Evolutionary conservation across 1,140 invertebrate species (phyloP).

Genomic region (Coptotermes formosanus): DNA sequence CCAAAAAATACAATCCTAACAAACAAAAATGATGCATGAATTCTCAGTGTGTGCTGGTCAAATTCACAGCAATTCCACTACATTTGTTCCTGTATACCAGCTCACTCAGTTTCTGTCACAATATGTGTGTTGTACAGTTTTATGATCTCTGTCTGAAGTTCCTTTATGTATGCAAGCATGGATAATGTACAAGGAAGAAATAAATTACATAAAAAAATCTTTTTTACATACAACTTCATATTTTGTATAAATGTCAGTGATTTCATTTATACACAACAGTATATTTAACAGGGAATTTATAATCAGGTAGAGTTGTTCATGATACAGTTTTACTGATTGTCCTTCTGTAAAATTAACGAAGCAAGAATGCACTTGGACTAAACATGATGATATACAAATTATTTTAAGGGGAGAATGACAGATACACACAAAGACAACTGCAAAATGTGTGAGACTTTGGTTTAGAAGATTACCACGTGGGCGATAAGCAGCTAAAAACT

Average conservation of each 20-base stretch:
- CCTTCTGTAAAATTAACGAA: constrained; percentile 8
- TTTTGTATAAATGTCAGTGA: background rate
- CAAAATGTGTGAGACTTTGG: background rate
- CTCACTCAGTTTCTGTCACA: no score
- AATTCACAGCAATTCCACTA: no score
- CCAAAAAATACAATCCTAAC: no score
- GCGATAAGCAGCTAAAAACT: background rate
- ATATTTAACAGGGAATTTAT: background rate
- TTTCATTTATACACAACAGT: background rate
- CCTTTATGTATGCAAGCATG: no score
- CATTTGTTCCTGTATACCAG: no score
- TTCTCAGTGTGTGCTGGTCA: no score
- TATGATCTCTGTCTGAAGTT: no score
- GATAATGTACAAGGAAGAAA: background rate
- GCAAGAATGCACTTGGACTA: background rate
- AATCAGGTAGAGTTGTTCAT: background rate
- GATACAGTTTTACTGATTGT: constrained; percentile 3
- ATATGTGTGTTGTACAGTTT: no score
- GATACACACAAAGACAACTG: background rate
- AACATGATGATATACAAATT: background rate
- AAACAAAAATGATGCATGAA: no score
- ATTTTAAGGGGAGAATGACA: background rate
- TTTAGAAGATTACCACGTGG: background rate
- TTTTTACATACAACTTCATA: constrained; percentile 11
- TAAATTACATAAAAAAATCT: background rate